Evolutionary conservation across 2,888 invertebrate genomes (phyloP).

Genomic region (Lycophotia porphyrea): DNA sequence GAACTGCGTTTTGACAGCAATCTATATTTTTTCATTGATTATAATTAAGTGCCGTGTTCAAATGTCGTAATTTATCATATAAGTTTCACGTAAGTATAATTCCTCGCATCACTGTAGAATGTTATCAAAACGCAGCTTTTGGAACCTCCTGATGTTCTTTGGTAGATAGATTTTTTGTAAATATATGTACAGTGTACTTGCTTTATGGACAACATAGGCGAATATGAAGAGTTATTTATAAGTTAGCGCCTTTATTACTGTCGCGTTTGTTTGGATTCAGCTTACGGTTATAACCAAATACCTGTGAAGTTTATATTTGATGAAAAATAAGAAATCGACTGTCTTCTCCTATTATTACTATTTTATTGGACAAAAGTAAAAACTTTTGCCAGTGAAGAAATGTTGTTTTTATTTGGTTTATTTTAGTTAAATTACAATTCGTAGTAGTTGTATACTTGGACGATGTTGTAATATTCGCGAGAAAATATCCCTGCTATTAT

Average conservation of each 20-base stretch:
- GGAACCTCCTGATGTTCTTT: conserved; percentile 37
- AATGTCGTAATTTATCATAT: conserved; percentile 45
- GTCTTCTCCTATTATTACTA: conserved; percentile 39
- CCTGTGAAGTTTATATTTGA: conserved; percentile 25
- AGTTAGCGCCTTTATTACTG: conserved; percentile 32
- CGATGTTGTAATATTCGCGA: conserved; percentile 37
- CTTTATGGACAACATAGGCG: conserved; percentile 30
- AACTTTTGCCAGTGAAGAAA: conserved; percentile 3
- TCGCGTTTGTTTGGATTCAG: conserved; percentile 21
- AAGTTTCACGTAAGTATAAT: conserved; percentile 52
- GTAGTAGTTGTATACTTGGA: conserved; percentile 38
- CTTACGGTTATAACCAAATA: conserved; percentile 24
- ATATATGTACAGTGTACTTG: conserved; percentile 51
- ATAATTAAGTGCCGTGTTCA: conserved; percentile 54
- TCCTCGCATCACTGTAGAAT: conserved; percentile 49
- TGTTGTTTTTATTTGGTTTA: neutral
- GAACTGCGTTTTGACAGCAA: conserved; percentile 63
- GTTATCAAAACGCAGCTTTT: conserved; percentile 50
- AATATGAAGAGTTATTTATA: conserved; percentile 33
- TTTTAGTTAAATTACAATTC: conserved; percentile 10
- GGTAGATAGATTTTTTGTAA: conserved; percentile 56
- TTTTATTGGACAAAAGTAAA: conserved; percentile 6
- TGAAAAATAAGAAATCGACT: conserved; percentile 8
- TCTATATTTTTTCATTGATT: conserved; percentile 43
- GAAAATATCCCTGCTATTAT: conserved; percentile 48